A percentile compares a stretch with the other conserved stretches of the same genome.
These are phyloP conservation scores for Pegoplata infirma DNA, from an alignment of 2,888 invertebrate genomes.

Conservation along the genomic window DNA sequence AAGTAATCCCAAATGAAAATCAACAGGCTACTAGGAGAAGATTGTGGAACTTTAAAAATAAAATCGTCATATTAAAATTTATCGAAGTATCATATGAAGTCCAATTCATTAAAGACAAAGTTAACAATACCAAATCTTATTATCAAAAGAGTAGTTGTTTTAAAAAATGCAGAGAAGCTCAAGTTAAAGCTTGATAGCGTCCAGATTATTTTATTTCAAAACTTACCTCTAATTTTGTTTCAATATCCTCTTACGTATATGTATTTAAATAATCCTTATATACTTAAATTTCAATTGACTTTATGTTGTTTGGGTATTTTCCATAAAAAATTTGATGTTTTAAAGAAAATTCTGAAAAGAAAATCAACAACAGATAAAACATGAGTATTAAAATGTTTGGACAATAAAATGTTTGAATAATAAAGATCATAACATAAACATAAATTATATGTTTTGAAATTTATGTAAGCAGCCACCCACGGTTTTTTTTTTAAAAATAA, in stretches of 20 bases:
- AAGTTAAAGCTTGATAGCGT: no score
- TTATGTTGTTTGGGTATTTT: constrained; percentile 61
- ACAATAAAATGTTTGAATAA: constrained; percentile 13
- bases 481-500: not conserved
- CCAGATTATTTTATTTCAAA: not conserved
- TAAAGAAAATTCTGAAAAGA: constrained; percentile 67
- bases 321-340: constrained; percentile 63
- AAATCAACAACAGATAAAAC: constrained; percentile 36
- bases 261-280: not conserved
- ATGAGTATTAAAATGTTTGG: constrained; percentile 26
- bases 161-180: no score
- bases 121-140: no score
- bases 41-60: no score
- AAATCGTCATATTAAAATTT: no score
- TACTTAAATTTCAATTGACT: constrained; percentile 62
- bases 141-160: no score
- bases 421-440: not conserved
- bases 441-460: not conserved
- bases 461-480: constrained; percentile 35
- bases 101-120: no score
- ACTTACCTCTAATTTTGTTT: constrained; percentile 42
- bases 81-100: no score
- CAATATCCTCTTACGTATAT: not conserved
- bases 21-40: no score
- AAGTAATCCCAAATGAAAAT: no score